Percentiles rank a stretch among this genome's conserved stretches.
Evolutionary conservation across 2,113 vertebrate genomes (phyloP).

Genomic region (Oreochromis spilurus): DNA sequence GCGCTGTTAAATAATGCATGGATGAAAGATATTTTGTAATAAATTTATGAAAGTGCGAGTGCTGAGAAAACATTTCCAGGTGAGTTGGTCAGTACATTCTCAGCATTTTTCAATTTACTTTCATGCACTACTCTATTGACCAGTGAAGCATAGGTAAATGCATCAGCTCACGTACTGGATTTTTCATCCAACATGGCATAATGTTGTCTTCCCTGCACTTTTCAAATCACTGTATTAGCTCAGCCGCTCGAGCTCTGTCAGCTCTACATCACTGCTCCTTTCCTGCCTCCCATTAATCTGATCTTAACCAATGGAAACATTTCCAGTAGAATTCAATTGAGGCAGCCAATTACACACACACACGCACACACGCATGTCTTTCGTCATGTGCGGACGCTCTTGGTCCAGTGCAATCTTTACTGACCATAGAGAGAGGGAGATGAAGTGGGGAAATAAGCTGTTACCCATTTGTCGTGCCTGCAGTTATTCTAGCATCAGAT

Average conservation of each 20-base stretch:
- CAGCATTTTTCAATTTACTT: conserved; percentile 22
- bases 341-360: conserved; percentile 32
- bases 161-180: not conserved
- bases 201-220: not conserved
- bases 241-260: conserved; percentile 9
- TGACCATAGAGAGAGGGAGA: conserved; percentile 29
- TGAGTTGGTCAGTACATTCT: conserved; percentile 1
- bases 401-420: conserved; percentile 22
- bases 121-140: not conserved
- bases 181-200: not conserved
- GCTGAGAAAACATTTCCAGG: conserved; percentile 24
- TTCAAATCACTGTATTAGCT: not conserved
- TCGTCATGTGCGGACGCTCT: not conserved
- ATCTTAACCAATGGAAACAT: conserved; percentile 26
- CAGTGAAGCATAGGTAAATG: not conserved
- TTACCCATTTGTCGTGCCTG: conserved; percentile 47
- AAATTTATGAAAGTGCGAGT: conserved; percentile 7
- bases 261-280: not conserved
- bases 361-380: not conserved
- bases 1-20: conserved; percentile 29
- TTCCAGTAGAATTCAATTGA: not conserved
- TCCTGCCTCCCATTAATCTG: not conserved
- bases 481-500: conserved; percentile 56
- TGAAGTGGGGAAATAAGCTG: conserved; percentile 49
- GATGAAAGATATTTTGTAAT: conserved; percentile 8